These are phyloP conservation scores for Omphaloscelis lunosa DNA, from an alignment of 2,888 invertebrate genomes.

Conservation along the genomic window DNA sequence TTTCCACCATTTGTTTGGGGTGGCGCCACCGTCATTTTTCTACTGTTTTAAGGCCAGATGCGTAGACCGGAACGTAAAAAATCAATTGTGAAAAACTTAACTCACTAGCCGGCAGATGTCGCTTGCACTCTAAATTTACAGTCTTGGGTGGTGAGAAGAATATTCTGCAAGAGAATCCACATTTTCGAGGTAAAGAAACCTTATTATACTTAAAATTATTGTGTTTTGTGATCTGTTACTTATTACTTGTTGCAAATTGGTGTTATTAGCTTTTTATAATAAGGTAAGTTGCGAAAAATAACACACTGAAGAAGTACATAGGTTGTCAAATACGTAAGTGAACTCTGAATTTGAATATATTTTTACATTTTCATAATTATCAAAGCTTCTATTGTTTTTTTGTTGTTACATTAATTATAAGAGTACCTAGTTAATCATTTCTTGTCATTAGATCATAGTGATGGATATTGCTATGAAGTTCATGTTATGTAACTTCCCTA, in stretches of 20 bases:
- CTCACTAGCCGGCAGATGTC: constrained; percentile 65
- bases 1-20: neutral
- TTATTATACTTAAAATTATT: constrained; percentile 26
- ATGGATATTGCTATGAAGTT: constrained; percentile 37
- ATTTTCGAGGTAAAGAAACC: constrained; percentile 71
- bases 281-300: constrained; percentile 52
- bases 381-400: constrained; percentile 30
- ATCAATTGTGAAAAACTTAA: constrained; percentile 38
- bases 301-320: constrained; percentile 10
- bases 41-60: neutral
- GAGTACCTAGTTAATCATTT: neutral
- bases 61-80: constrained; percentile 64
- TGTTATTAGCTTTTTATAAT: constrained; percentile 25
- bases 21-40: constrained; percentile 10
- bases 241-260: constrained; percentile 20
- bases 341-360: constrained; percentile 49
- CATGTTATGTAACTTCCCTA: constrained; percentile 81
- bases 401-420: neutral
- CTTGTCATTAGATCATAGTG: neutral
- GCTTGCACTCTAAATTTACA: constrained; percentile 64
- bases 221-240: constrained; percentile 49
- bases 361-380: neutral
- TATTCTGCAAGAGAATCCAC: constrained; percentile 65
- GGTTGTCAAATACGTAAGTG: constrained; percentile 57
- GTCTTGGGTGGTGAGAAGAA: constrained; percentile 71